Evolutionary conservation across 2,888 invertebrate genomes (phyloP).

Genomic region (Sipha maydis): DNA sequence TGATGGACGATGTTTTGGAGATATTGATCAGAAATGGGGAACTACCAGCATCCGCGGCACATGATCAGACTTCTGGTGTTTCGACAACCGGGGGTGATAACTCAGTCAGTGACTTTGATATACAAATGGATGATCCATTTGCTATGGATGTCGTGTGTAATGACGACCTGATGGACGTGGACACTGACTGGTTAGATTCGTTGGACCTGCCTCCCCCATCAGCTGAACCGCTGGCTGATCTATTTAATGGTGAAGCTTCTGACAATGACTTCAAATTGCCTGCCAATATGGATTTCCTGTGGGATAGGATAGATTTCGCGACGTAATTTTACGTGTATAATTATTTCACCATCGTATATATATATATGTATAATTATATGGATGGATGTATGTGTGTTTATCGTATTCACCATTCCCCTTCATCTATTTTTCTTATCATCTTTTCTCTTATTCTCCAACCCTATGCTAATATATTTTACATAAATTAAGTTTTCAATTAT

Average conservation of each 20-base stretch:
- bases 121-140: conserved; percentile 41
- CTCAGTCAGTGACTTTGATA: conserved; percentile 18
- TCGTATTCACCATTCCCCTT: conserved; percentile 50
- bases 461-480: background rate
- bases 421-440: conserved; percentile 28
- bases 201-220: conserved; percentile 58
- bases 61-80: conserved; percentile 69
- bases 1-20: conserved; percentile 88
- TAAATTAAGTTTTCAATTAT: background rate
- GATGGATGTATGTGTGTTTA: conserved; percentile 24
- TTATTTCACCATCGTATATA: background rate
- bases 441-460: background rate
- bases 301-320: conserved; percentile 83
- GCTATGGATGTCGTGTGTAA: conserved; percentile 50
- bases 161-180: conserved; percentile 71
- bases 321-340: conserved; percentile 69
- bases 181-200: conserved; percentile 77
- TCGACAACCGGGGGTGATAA: background rate
- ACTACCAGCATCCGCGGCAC: conserved; percentile 87
- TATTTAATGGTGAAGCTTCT: conserved; percentile 72
- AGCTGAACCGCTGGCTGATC: conserved; percentile 67
- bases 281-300: conserved; percentile 67
- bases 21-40: conserved; percentile 94
- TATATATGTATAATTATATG: background rate
- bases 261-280: conserved; percentile 76